A percentile compares a stretch with the other conserved stretches of the same genome.
These are phyloP conservation scores for Liolophura sinensis DNA, from an alignment of 1,140 invertebrate species.

Conservation along the genomic window DNA sequence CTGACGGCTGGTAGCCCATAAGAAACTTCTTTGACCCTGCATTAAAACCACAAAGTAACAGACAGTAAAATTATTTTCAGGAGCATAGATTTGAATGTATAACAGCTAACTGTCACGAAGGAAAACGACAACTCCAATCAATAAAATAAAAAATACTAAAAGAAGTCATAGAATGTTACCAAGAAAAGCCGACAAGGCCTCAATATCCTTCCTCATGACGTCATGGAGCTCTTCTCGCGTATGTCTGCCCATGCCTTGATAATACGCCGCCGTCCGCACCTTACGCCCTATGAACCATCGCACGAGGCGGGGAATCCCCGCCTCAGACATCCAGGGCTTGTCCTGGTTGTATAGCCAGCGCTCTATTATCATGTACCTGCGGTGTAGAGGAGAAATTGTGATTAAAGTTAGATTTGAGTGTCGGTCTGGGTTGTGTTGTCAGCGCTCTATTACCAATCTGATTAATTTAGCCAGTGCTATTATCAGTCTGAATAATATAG, in stretches of 20 bases:
- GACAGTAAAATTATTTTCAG: too few species aligned
- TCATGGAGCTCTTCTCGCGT: constrained; percentile 18
- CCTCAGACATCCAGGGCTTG: constrained; percentile 1
- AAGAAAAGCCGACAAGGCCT: constrained; percentile 25
- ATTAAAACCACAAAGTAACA: constrained; percentile 11
- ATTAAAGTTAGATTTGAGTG: too few species aligned
- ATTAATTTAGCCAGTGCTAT: too few species aligned
- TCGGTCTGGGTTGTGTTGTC: too few species aligned
- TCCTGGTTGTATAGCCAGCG: constrained; percentile 15
- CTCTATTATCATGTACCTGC: constrained; percentile 14
- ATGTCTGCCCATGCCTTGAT: constrained; percentile 32
- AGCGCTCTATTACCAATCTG: too few species aligned
- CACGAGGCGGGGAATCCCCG: constrained; percentile 10
- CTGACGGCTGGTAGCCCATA: constrained; percentile 36
- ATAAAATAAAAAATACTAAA: too few species aligned
- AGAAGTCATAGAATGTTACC: constrained; percentile 30
- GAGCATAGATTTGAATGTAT: too few species aligned
- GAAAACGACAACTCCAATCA: too few species aligned
- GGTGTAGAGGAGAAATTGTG: constrained; percentile 37
- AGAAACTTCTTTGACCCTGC: constrained; percentile 45
- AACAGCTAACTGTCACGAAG: too few species aligned
- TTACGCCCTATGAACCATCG: constrained; percentile 21
- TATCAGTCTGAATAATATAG: too few species aligned
- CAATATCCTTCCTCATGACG: constrained; percentile 25
- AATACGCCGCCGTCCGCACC: constrained; percentile 7